Evolutionary conservation across 2,888 invertebrate genomes (phyloP).

Genomic region (Drosophila paramelanica): DNA sequence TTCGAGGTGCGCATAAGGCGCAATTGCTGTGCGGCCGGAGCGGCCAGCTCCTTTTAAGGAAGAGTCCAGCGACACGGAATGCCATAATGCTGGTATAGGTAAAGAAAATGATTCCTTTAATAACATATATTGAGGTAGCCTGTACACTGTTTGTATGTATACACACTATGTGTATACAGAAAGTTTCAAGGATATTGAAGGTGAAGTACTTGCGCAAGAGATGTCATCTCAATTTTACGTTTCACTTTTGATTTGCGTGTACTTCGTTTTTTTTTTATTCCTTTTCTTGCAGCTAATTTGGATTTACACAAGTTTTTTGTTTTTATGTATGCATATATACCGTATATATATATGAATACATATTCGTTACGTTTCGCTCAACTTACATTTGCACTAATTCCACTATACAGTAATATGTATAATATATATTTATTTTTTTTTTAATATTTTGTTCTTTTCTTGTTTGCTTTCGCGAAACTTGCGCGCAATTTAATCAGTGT

Average conservation of each 20-base stretch:
- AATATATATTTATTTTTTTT: conserved; percentile 8
- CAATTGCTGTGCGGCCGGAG: conserved; percentile 61
- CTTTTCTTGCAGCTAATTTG: conserved; percentile 6
- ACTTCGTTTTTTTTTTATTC: conserved; percentile 5
- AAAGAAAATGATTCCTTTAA: conserved; percentile 49
- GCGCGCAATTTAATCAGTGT: conserved; percentile 39
- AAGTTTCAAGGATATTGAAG: conserved; percentile 57
- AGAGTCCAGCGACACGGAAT: conserved; percentile 83
- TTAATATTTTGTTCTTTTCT: conserved; percentile 33
- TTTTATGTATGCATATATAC: neutral
- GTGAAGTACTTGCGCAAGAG: conserved; percentile 38
- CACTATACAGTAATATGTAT: conserved; percentile 66
- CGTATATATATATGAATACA: neutral
- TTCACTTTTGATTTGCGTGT: conserved; percentile 31
- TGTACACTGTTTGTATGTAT: conserved; percentile 18
- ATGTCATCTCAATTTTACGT: conserved; percentile 43
- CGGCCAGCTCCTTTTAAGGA: conserved; percentile 79
- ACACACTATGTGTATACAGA: conserved; percentile 12
- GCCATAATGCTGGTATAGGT: conserved; percentile 72
- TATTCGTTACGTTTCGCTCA: conserved; percentile 18
- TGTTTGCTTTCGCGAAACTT: conserved; percentile 37
- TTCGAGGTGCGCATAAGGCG: conserved; percentile 65
- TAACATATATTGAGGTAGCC: conserved; percentile 1
- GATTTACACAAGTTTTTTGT: conserved; percentile 14
- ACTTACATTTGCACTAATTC: conserved; percentile 66